Evolutionary conservation across 2,888 invertebrate species (phyloP).

Genomic region (Micoletzkya japonica): DNA sequence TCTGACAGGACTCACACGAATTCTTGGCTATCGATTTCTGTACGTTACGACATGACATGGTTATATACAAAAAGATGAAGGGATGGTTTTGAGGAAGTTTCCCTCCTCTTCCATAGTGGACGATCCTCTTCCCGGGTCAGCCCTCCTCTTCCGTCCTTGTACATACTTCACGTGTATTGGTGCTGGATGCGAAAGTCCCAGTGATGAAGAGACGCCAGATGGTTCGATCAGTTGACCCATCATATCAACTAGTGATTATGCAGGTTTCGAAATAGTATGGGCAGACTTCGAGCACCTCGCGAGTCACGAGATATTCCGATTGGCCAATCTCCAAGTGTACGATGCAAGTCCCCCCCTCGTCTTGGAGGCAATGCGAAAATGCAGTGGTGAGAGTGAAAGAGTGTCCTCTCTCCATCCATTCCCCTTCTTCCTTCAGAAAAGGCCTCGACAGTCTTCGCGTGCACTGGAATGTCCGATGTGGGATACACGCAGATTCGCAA

Average conservation of each 20-base stretch:
- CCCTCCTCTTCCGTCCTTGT: conserved; percentile 14
- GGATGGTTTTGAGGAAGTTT: conserved; percentile 1
- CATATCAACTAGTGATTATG: not conserved
- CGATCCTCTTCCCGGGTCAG: conserved; percentile 22
- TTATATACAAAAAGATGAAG: not conserved
- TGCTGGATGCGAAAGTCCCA: conserved; percentile 8
- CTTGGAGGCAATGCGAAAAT: conserved; percentile 14
- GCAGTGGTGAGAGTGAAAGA: no score
- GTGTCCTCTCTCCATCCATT: no score
- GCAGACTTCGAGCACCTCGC: conserved; percentile 7
- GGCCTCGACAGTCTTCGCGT: no score
- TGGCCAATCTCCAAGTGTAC: conserved; percentile 2
- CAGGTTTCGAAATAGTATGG: conserved; percentile 12
- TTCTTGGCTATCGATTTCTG: conserved; percentile 19
- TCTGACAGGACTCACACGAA: conserved; percentile 16
- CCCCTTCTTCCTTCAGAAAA: no score
- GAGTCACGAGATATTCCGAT: conserved; percentile 1
- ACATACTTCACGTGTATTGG: conserved; percentile 11
- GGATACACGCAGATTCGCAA: no score
- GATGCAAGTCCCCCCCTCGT: conserved; percentile 1
- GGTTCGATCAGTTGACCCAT: not conserved
- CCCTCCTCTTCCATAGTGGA: conserved; percentile 20
- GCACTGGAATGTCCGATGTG: no score
- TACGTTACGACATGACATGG: not conserved
- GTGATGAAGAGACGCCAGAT: no score